Evolutionary conservation across 2,888 invertebrate species (phyloP).

Genomic region (Abrostola triplasia): DNA sequence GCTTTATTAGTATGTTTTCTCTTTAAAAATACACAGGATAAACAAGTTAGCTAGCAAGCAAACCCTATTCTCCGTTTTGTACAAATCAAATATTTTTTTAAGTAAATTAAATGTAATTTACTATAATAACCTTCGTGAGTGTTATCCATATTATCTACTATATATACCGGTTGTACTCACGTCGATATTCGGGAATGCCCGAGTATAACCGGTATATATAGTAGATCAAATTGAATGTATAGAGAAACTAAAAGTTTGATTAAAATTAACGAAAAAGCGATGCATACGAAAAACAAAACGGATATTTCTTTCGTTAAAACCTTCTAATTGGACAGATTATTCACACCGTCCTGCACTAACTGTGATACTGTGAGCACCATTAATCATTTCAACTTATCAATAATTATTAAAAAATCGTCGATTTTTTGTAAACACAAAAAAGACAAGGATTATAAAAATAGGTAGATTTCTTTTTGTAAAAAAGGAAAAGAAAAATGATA

Average conservation of each 20-base stretch:
- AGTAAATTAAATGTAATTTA: too few species aligned
- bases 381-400: slow-evolving; percentile 31
- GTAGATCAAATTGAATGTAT: too few species aligned
- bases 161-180: too few species aligned
- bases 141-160: too few species aligned
- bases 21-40: too few species aligned
- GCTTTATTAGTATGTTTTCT: too few species aligned
- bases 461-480: slow-evolving; percentile 9
- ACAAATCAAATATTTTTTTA: background rate
- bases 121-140: too few species aligned
- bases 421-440: slow-evolving; percentile 52
- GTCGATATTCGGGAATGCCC: too few species aligned
- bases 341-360: slow-evolving; percentile 43
- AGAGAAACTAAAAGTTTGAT: too few species aligned
- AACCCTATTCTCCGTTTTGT: background rate
- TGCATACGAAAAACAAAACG: slow-evolving; percentile 26
- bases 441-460: slow-evolving; percentile 37
- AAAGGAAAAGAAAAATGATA: slow-evolving; percentile 6
- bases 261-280: slow-evolving; percentile 38
- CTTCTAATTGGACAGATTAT: slow-evolving; percentile 53
- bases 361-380: slow-evolving; percentile 41
- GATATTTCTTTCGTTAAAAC: slow-evolving; percentile 50
- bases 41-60: too few species aligned
- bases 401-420: slow-evolving; percentile 38
- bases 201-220: too few species aligned